Percentiles rank a stretch among this genome's conserved stretches.
phyloP scores from a whole-genome alignment of 2,113 vertebrate species.

The Sander vitreus region DNA sequence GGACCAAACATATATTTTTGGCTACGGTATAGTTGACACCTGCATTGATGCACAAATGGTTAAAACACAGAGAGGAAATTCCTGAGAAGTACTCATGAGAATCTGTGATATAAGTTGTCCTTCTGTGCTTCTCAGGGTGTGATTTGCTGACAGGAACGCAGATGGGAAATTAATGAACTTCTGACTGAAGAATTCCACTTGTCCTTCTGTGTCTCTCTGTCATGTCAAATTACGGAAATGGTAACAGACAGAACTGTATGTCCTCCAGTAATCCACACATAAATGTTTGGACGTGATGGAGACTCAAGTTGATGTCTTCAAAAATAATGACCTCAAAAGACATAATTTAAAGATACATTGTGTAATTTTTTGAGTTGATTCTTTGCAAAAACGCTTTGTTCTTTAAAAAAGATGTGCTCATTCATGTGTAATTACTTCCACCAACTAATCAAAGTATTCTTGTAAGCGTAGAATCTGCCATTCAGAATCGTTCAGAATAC shows the following conservation, averaged over 20 bases:
- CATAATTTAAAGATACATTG: not conserved
- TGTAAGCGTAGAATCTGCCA: too few relatives aligned
- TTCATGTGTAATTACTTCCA: too few relatives aligned
- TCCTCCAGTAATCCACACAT: not conserved
- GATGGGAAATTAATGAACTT: conserved; percentile 38
- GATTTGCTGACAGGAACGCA: conserved; percentile 20
- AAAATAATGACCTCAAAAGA: too few relatives aligned
- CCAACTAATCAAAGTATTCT: too few relatives aligned
- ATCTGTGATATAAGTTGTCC: conserved; percentile 18
- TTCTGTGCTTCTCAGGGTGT: not conserved
- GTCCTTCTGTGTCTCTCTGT: conserved; percentile 2
- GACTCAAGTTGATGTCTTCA: not conserved
- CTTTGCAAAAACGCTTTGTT: too few relatives aligned
- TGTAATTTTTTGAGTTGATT: too few relatives aligned
- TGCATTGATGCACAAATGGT: not conserved
- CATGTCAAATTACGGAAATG: conserved; percentile 8
- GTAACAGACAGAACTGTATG: not conserved
- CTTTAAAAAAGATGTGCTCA: too few relatives aligned
- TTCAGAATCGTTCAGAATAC: too few relatives aligned
- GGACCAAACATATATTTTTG: not conserved
- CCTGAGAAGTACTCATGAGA: not conserved
- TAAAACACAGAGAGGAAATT: conserved; percentile 6
- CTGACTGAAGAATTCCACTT: not conserved
- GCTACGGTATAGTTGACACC: not conserved
- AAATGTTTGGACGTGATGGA: not conserved